phyloP scores from a whole-genome alignment of 2,888 invertebrate genomes.

The Augochlorella aurata region DNA sequence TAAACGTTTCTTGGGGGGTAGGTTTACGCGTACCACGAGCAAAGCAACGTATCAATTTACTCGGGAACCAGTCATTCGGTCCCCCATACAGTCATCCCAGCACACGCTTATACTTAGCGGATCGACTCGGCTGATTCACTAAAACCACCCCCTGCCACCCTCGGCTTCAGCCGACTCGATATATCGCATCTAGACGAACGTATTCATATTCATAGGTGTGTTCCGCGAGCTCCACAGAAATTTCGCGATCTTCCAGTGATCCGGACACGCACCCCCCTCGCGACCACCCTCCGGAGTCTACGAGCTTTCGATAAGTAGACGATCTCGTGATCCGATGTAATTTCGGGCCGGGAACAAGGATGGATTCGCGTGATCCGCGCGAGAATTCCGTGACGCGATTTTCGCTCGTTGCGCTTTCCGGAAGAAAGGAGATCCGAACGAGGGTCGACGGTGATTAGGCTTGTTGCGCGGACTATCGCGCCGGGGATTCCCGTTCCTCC shows the following conservation, averaged over 20 bases:
- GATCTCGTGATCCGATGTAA: slow-evolving; percentile 57
- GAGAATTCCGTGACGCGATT: slow-evolving; percentile 24
- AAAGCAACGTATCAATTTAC: slow-evolving; percentile 48
- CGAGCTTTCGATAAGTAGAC: slow-evolving; percentile 46
- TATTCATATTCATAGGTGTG: slow-evolving; percentile 52
- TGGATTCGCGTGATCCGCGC: slow-evolving; percentile 43
- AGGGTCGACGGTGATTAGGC: slow-evolving; percentile 9
- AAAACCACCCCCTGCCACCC: slow-evolving; percentile 25
- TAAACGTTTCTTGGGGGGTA: slow-evolving; percentile 16
- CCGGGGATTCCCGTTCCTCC: neutral
- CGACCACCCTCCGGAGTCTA: neutral
- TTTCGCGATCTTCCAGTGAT: slow-evolving; percentile 51
- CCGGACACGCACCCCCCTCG: slow-evolving; percentile 11
- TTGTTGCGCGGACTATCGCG: slow-evolving; percentile 1
- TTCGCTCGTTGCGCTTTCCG: neutral
- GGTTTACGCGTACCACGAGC: slow-evolving; percentile 1
- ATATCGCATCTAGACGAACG: slow-evolving; percentile 25
- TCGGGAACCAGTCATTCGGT: slow-evolving; percentile 43
- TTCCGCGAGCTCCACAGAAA: slow-evolving; percentile 41
- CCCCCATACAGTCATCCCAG: neutral
- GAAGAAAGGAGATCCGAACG: slow-evolving; percentile 3
- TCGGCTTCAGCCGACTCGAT: neutral
- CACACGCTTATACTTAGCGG: slow-evolving; percentile 31
- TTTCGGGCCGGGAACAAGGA: slow-evolving; percentile 23
- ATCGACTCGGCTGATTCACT: slow-evolving; percentile 35